Conservation (phyloP, 1,140 invertebrate species). For the Lysiphlebus fabarum region DNA sequence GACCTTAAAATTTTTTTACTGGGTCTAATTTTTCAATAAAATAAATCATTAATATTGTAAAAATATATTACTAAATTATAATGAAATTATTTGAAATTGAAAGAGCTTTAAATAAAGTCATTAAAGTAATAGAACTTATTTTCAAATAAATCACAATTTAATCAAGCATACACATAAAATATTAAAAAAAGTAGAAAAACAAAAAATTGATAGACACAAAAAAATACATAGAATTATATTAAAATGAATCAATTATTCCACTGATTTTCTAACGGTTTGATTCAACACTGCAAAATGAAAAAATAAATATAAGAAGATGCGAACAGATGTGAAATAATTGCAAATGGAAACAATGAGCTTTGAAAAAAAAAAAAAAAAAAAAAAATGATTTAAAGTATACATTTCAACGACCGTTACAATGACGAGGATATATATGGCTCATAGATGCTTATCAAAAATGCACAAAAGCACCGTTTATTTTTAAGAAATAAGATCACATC, state of each 20-base stretch:
- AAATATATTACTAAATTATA: too few species aligned
- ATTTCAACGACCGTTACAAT: slow-evolving; percentile 12
- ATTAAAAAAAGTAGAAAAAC: too few species aligned
- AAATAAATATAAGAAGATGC: not conserved
- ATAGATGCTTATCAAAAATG: slow-evolving; percentile 7
- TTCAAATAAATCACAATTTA: not conserved
- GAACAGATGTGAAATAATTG: slow-evolving; percentile 15
- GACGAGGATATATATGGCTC: slow-evolving; percentile 9
- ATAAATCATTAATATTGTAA: too few species aligned
- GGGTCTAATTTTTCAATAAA: too few species aligned
- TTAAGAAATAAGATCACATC: too few species aligned
- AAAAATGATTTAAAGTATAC: slow-evolving; percentile 9
- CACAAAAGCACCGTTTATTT: slow-evolving; percentile 3
- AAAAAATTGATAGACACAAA: too few species aligned
- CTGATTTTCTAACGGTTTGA: slow-evolving; percentile 24
- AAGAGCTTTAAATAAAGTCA: slow-evolving; percentile 2
- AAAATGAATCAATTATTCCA: too few species aligned
- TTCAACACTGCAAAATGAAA: too few species aligned
- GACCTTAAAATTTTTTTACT: too few species aligned
- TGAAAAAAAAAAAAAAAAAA: slow-evolving; percentile 10
- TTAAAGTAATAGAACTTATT: too few species aligned
- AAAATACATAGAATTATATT: too few species aligned
- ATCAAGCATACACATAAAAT: slow-evolving; percentile 8
- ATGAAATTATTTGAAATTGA: too few species aligned
- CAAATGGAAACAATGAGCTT: slow-evolving; percentile 15